Base-by-base conservation (phyloP, 2,888 invertebrate species). In the Tholera decimalis region DNA sequence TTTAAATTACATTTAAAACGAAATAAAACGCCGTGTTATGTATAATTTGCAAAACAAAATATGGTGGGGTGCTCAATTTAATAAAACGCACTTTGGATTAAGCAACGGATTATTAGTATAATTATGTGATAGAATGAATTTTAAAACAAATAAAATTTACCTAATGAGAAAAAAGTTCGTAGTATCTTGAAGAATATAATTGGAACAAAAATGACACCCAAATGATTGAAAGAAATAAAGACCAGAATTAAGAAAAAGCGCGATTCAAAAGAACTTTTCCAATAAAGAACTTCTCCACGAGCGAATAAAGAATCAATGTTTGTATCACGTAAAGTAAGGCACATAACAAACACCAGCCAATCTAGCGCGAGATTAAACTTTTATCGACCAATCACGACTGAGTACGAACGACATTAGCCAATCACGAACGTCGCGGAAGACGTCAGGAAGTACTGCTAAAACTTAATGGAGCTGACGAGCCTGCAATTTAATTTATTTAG, bases 341-440 rank as follows among this genome's bases (percentile, higher is more conserved):
- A 79, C 68, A 73, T 66, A 76, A 75, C 68, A 77, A 73, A 73
- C 74, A 78, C 62, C 63, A 70, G 66, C 85, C 83, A 88, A 87
- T 86, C 83, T 80, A 66, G 68, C 35, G 73, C 47, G 56, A 80
- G 82, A 87, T 84, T 83, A 79, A 83, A 82, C 73, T 77, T 80
- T 80, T 83, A 85, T 85, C 80, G 82, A 80, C 83, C 86, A 86
- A 85, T 88, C 77, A 80, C 63, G 57, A 39, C 47, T 39, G 50
- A 68, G 63, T 44, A 51, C 63, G 65, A 60, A 73, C 72, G 75
- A 80, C 76, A 81, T 77, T 79, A 78, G 76, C 87, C 86, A 88
- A 88, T 88, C 83, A 80, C 58, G 43, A 61, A 55, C 56, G 62
- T 64, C 58, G 77, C 30, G 54, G 44, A 58, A 63, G 63, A 56